These are phyloP conservation scores for Drosophila tsacasi DNA, from an alignment of 1,140 invertebrate genomes.

Conservation along the genomic window DNA sequence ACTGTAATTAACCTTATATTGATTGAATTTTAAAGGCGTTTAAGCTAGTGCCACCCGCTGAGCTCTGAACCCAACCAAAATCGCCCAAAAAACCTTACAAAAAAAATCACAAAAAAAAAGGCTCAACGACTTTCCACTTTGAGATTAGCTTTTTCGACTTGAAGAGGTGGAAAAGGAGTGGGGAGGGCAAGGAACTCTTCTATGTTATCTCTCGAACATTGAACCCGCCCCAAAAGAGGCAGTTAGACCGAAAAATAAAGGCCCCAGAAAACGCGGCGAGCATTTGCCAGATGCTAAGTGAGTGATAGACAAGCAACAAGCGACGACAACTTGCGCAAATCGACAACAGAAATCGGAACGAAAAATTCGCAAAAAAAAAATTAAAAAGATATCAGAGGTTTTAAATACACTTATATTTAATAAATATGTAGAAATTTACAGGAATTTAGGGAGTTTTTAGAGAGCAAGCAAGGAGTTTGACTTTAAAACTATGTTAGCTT, in stretches of 20 bases:
- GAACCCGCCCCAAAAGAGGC: conserved; percentile 48
- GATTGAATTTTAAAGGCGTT: conserved; percentile 76
- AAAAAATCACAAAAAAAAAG: conserved; percentile 2
- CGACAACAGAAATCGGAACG: conserved; percentile 51
- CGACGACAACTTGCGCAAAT: conserved; percentile 63
- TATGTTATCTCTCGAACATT: conserved; percentile 38
- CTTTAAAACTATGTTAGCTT: too few species aligned
- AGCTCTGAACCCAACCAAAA: conserved; percentile 18
- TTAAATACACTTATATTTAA: conserved; percentile 3
- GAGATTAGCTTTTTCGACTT: conserved; percentile 37
- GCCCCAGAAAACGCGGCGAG: conserved; percentile 46
- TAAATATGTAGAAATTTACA: background rate
- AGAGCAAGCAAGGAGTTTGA: background rate
- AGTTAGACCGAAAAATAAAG: conserved; percentile 31
- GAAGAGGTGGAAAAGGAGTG: background rate
- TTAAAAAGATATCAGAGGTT: background rate
- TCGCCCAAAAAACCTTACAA: conserved; percentile 4
- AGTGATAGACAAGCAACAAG: conserved; percentile 62
- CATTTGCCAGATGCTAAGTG: conserved; percentile 62
- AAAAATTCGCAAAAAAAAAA: conserved; percentile 21
- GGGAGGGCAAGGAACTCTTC: conserved; percentile 32
- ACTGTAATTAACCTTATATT: conserved; percentile 71
- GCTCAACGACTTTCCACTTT: conserved; percentile 13
- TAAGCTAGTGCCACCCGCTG: conserved; percentile 60
- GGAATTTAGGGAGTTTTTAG: background rate